A percentile compares a stretch with the other conserved stretches of the same genome.
Conservation (phyloP, 2,113 vertebrate species). For the Halichoerus grypus region DNA sequence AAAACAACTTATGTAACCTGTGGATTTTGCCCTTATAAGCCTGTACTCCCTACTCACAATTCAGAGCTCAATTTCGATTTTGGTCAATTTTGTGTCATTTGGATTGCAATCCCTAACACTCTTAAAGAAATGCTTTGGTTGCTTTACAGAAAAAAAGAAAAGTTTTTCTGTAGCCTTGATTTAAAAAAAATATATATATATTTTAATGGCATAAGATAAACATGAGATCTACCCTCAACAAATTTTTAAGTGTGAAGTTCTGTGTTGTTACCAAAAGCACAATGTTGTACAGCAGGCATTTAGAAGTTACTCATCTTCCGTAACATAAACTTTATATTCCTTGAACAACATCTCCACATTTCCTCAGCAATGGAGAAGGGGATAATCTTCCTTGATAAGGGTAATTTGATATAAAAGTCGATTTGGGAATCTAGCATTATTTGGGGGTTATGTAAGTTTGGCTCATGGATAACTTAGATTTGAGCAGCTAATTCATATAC, state of each 20-base stretch:
- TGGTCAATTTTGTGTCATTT: neutral
- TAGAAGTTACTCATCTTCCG: neutral
- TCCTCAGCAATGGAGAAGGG: neutral
- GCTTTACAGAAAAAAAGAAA: neutral
- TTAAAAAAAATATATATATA: neutral
- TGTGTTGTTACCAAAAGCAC: neutral
- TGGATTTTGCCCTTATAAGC: neutral
- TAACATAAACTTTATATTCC: neutral
- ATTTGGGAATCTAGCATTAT: neutral
- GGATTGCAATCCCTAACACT: neutral
- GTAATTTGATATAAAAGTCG: neutral
- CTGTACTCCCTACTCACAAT: neutral
- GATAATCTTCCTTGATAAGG: neutral
- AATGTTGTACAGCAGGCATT: neutral
- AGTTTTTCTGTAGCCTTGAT: neutral
- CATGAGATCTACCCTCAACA: neutral
- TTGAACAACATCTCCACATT: neutral
- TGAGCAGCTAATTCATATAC: neutral
- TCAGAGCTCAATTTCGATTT: neutral
- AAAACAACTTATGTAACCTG: neutral
- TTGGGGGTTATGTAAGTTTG: neutral
- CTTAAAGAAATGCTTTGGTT: neutral
- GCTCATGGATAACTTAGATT: neutral
- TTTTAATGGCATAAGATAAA: neutral
- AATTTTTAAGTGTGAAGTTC: neutral